Base-by-base conservation (phyloP, 2,797 vertebrate genomes). In the Picus viridis region DNA sequence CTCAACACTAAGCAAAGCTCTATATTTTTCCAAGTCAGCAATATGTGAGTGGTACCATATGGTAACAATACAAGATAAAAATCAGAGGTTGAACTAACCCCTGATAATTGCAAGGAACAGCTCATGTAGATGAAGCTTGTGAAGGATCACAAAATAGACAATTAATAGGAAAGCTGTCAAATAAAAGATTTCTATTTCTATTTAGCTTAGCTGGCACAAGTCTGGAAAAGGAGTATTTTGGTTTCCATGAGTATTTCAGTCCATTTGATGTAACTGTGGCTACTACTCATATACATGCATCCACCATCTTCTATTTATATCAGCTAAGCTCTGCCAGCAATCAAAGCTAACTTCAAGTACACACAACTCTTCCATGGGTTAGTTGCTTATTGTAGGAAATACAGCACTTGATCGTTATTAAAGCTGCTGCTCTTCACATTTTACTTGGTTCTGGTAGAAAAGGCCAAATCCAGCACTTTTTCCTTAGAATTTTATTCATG, bases 241-340 rank as follows among this genome's bases (percentile, higher is more conserved):
- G 69, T 62, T 77, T 39, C 41, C 45, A 67, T 65, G 92, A 94
- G 89, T 80, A 95, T 74, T 92, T 87, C 43, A 64, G 24, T 27
- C 36, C 27, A 16, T 80, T 83, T 59, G 39, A 71, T 77, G 20
- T 58, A 94, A 73, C 32, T 65, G 18, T 39, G 39, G 51, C 47
- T 87, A 85, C 16, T 83, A 69, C 34, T 65, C 18, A 64, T 34
- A 77, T 20, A 41, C n/a, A 70, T 69, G 36, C 16, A 89, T 77
- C 32, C 24, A 84, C 27, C 26, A 45, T 63, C 45, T 67, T 80
- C 41, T 68, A 26, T 49, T 89, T 76, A 6, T 53, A 65, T 49
- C 41, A 69, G 11, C 13, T 64, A 65, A 78, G 89, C 10, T 69
- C 34, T 78, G 58, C 51, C 67, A 85, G 54, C 43, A 65, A 90